A percentile compares a stretch with the other conserved stretches of the same genome.
Conservation (phyloP, 2,888 invertebrate species). For the Aphrophora alni region DNA sequence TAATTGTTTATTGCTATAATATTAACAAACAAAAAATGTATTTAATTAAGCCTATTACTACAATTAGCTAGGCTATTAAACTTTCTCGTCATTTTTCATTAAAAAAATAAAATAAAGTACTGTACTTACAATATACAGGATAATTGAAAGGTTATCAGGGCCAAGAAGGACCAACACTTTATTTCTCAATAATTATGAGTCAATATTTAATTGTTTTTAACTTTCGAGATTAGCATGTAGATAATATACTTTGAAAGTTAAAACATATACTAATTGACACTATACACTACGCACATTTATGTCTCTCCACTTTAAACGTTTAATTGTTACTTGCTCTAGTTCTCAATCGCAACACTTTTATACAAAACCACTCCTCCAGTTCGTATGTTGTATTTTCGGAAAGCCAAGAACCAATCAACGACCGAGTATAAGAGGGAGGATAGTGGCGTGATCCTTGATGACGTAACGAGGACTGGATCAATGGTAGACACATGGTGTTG, state of each 20-base stretch:
- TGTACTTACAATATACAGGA: not conserved
- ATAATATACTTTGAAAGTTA: not conserved
- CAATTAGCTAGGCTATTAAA: no score
- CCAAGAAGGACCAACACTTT: not conserved
- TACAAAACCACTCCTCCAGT: not conserved
- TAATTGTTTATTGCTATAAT: no score
- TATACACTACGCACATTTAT: not conserved
- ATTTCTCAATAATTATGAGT: not conserved
- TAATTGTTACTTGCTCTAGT: not conserved
- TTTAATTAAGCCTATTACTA: no score
- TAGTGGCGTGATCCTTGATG: conserved; percentile 9
- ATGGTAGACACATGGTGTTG: not conserved
- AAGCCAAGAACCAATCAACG: not conserved
- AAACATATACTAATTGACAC: not conserved
- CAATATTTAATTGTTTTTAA: not conserved
- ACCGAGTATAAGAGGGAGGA: not conserved
- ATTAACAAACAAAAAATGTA: no score
- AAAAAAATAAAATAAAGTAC: no score
- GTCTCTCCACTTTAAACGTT: not conserved
- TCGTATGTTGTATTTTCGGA: not conserved
- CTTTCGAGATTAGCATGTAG: not conserved
- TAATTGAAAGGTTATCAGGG: not conserved
- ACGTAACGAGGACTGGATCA: conserved; percentile 3
- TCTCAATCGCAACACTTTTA: not conserved
- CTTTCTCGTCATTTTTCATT: no score